These are phyloP conservation scores for Melanerpes formicivorus DNA, from an alignment of 2,113 vertebrate species.

Conservation along the genomic window DNA sequence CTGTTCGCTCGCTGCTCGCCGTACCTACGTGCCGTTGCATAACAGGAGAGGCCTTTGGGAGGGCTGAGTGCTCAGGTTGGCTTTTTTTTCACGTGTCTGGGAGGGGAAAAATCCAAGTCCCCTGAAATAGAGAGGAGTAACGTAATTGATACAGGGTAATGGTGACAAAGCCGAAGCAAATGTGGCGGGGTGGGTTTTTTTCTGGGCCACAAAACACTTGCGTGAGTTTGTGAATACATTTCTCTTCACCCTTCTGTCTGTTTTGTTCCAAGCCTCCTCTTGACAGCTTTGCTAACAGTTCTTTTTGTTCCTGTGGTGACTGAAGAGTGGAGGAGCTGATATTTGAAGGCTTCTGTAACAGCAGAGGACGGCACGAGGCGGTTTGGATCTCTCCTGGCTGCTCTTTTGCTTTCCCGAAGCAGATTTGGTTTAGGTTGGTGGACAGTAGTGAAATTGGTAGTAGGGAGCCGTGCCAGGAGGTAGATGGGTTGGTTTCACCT, in stretches of 20 bases:
- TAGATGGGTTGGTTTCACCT: conserved; percentile 16
- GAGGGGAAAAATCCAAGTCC: not conserved
- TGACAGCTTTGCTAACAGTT: conserved; percentile 16
- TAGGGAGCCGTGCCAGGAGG: not conserved
- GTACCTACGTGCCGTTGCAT: fast-evolving
- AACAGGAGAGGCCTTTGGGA: fast-evolving
- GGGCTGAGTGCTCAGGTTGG: not conserved
- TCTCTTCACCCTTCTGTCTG: not conserved
- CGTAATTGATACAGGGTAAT: not conserved
- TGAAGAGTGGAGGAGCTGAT: conserved; percentile 8
- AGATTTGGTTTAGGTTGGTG: not conserved
- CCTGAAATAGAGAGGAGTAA: not conserved
- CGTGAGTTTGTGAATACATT: not conserved
- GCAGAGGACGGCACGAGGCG: not conserved
- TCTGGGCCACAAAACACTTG: not conserved
- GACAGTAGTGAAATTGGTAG: not conserved
- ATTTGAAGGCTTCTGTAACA: not conserved
- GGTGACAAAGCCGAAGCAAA: not conserved
- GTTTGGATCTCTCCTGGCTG: not conserved
- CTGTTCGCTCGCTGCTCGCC: fast-evolving
- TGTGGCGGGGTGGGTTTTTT: not conserved
- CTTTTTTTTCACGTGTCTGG: not conserved
- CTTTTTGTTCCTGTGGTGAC: not conserved
- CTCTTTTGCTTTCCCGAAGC: not conserved
- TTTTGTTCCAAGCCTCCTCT: not conserved